These are phyloP conservation scores for Meteorus cinctellus DNA, from an alignment of 2,888 invertebrate species.

Conservation along the genomic window DNA sequence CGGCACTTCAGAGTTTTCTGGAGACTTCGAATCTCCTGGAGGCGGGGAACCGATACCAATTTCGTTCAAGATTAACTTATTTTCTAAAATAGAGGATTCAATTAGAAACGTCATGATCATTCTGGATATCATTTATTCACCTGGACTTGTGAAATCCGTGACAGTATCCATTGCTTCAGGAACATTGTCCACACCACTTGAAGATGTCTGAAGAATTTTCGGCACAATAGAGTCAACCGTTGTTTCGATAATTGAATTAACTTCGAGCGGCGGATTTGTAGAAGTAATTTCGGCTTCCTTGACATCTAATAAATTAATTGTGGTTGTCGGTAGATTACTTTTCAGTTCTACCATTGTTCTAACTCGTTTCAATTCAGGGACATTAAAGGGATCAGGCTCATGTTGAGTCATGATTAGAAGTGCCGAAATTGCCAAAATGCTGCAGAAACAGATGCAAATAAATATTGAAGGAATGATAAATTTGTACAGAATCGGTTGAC, in stretches of 20 bases:
- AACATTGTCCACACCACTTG: neutral
- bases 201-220: neutral
- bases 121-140: neutral
- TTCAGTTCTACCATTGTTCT: neutral
- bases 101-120: neutral
- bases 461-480: conserved; percentile 14
- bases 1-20: neutral
- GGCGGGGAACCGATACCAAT: neutral
- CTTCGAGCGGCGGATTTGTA: neutral
- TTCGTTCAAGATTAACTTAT: neutral
- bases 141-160: conserved; percentile 21
- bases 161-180: conserved; percentile 20
- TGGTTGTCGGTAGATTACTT: neutral
- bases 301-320: conserved; percentile 1
- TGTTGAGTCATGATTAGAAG: neutral
- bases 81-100: neutral
- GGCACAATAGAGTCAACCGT: neutral
- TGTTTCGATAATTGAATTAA: conserved; percentile 17
- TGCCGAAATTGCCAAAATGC: conserved; percentile 4
- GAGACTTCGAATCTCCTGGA: neutral
- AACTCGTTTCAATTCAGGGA: neutral
- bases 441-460: conserved; percentile 36
- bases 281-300: neutral
- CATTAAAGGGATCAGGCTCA: neutral
- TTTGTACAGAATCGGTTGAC: conserved; percentile 46